Conservation (phyloP, 2,113 vertebrate species). For the Leucoraja erinaceus region DNA sequence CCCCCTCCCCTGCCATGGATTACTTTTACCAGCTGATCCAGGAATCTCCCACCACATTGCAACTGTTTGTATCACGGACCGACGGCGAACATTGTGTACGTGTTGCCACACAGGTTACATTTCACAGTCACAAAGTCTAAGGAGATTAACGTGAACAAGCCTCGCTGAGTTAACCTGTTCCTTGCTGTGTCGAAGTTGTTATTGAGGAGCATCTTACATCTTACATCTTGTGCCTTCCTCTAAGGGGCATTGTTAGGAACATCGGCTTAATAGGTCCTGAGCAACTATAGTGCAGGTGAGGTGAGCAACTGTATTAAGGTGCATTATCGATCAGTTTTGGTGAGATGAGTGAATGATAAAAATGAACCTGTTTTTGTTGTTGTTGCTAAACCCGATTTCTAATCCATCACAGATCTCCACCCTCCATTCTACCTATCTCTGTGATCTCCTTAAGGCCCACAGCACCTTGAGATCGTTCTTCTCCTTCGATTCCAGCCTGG, state of each 20-base stretch:
- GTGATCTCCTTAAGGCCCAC: background rate
- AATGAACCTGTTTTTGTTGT: background rate
- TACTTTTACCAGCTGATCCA: background rate
- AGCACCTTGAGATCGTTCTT: background rate
- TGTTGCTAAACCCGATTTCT: background rate
- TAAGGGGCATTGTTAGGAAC: background rate
- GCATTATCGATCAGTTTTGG: background rate
- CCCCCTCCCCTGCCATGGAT: background rate
- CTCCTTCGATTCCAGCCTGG: background rate
- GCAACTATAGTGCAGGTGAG: background rate
- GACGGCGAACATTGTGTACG: background rate
- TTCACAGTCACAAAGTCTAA: background rate
- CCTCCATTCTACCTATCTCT: background rate
- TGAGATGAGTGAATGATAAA: background rate
- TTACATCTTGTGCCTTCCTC: too few relatives aligned
- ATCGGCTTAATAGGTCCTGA: background rate
- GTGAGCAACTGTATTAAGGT: background rate
- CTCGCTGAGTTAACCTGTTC: background rate
- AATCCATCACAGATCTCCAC: background rate
- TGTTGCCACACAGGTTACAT: background rate
- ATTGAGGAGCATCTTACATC: background rate
- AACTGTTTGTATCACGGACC: background rate
- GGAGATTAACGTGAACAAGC: background rate
- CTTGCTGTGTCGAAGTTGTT: background rate
- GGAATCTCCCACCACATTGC: background rate